Base-by-base conservation (phyloP, 2,113 vertebrate species). In the Seriola quinqueradiata region DNA sequence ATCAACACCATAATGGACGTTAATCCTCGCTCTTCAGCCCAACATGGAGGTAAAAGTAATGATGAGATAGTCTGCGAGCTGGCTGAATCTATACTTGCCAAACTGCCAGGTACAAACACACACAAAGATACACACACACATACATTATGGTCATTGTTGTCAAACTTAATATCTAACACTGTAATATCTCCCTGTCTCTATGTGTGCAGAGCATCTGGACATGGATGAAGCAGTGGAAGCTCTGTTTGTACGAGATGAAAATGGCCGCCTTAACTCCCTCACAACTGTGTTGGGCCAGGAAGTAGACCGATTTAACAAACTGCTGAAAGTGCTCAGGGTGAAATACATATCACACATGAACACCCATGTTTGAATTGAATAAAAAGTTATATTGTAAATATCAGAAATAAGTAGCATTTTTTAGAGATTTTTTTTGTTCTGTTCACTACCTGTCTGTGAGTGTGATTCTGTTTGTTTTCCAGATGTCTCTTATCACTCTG, bases 201-300 rank as follows among this genome's bases (percentile, higher is more conserved):
- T 81, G 21, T 64, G 4, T 61, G 8, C 94, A 98, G 97, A 95
- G 74, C 75, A 58, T 23, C 84, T 98, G 68, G 88, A 95, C 28
- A 96, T 97, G 94, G 96, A 97, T 1, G 78, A 34, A 11, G 96
- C 96, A 1, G 64, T 84, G 0, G 95, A 96, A 73, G 80, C 54
- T 52, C 90, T 97, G 64, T 96, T 96, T 80, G 5, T 82, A 50
- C 94, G 81, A 73, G 96, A 97, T 34, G 61, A 81, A 13, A 92
- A 94, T 10, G 95, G 95, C 12, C 95, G 95, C 2, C 28, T 96
- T 12, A 95, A 96, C 89, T 96, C 96, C 25, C 83, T 97, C 64
- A 96, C 95, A 34, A 97, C 95, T 0, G 95, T 97, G 19, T 87
- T 96, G 60, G 95, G 94, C 65, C 96, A 97, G 83, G 95, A 97